Conservation (phyloP, 2,888 invertebrate species). For the Meiosimyza decipiens region DNA sequence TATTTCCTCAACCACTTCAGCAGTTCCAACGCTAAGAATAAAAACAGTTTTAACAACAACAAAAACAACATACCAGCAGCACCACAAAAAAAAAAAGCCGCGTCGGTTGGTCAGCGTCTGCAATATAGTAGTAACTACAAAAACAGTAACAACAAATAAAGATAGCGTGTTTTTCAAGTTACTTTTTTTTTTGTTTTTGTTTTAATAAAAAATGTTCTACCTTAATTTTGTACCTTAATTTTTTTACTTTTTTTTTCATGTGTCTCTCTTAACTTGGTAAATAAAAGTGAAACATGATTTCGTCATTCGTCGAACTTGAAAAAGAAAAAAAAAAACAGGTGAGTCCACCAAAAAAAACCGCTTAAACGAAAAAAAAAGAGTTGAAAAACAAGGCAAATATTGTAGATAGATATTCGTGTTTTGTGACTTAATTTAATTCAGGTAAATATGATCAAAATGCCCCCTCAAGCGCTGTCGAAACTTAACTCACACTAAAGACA, state of each 20-base stretch:
- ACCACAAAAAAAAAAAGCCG: constrained; percentile 38
- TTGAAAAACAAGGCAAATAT: constrained; percentile 24
- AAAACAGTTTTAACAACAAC: constrained; percentile 2
- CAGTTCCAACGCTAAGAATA: constrained; percentile 25
- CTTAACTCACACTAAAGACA: constrained; percentile 55
- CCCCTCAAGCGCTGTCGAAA: constrained; percentile 42
- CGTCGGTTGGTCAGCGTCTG: constrained; percentile 29
- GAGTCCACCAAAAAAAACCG: constrained; percentile 30
- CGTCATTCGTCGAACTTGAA: constrained; percentile 44
- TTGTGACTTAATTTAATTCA: constrained; percentile 63
- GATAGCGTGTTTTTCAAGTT: constrained; percentile 53
- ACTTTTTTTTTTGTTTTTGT: constrained; percentile 39
- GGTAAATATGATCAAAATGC: constrained; percentile 53
- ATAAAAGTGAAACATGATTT: constrained; percentile 46
- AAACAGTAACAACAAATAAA: constrained; percentile 39
- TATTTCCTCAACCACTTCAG: constrained; percentile 63
- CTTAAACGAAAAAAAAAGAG: constrained; percentile 25
- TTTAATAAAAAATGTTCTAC: too few species aligned
- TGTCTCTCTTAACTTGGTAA: constrained; percentile 46
- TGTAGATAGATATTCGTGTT: constrained; percentile 53
- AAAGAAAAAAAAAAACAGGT: constrained; percentile 36
- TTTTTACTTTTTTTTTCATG: constrained; percentile 31
- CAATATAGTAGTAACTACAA: neutral
- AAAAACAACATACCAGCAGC: constrained; percentile 34
- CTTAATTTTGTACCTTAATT: constrained; percentile 20